phyloP scores from a whole-genome alignment of 2,113 vertebrate species.

The Echinops telfairi region DNA sequence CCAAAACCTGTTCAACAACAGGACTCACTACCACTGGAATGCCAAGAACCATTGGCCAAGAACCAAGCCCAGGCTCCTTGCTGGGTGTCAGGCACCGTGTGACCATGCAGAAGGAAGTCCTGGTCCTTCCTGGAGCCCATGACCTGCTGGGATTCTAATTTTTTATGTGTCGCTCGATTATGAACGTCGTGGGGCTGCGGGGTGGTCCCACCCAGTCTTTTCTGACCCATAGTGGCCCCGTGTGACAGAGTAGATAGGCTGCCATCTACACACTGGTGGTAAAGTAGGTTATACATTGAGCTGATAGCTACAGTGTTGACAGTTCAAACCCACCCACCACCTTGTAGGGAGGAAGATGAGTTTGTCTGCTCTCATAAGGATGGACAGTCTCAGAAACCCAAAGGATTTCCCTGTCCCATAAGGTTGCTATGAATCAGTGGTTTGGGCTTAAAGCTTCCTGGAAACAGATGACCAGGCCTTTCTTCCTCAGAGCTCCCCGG shows the following conservation, averaged over 20 bases:
- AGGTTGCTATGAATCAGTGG: not conserved
- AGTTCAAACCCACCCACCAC: too few relatives aligned
- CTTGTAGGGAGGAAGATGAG: too few relatives aligned
- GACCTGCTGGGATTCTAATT: not conserved
- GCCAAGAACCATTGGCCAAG: not conserved
- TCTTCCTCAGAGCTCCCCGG: not conserved
- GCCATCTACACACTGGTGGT: not conserved
- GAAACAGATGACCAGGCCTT: not conserved
- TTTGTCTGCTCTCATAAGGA: too few relatives aligned
- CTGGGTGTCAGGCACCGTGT: not conserved
- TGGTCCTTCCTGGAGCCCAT: not conserved
- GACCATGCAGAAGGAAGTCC: rapidly evolving
- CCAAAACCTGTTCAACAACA: not conserved
- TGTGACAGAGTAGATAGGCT: not conserved
- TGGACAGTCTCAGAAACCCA: too few relatives aligned
- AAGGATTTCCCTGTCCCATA: not conserved
- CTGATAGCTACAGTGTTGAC: too few relatives aligned
- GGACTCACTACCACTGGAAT: too few relatives aligned
- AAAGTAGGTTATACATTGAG: too few relatives aligned
- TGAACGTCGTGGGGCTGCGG: not conserved
- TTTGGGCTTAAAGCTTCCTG: not conserved
- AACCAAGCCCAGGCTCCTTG: not conserved
- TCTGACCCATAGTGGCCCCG: not conserved
- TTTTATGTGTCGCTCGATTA: rapidly evolving
- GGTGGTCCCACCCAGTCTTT: not conserved